Evolutionary conservation across 2,113 vertebrate species (phyloP).

Genomic region (Hydrolagus affinis): DNA sequence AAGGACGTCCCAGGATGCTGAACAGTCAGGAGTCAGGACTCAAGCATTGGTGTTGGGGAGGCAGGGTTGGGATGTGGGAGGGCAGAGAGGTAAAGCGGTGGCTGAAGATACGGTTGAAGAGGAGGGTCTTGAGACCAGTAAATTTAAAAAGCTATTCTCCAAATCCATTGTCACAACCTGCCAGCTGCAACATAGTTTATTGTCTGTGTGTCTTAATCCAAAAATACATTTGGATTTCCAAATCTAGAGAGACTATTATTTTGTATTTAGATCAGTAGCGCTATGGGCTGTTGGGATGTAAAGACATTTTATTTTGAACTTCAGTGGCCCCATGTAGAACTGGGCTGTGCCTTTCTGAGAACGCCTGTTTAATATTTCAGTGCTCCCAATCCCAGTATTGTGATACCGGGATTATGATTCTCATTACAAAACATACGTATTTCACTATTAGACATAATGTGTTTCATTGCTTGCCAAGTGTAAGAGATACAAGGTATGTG

Average conservation of each 20-base stretch:
- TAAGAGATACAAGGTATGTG: no score
- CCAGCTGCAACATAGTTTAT: background rate
- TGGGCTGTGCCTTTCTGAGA: no score
- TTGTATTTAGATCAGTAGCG: background rate
- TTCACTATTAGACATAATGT: background rate
- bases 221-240: background rate
- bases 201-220: background rate
- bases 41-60: no score
- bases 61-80: no score
- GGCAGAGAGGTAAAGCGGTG: no score
- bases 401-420: background rate
- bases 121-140: no score
- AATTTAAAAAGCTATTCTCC: background rate
- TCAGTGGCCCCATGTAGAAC: background rate
- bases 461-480: no score
- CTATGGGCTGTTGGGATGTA: background rate
- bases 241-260: background rate
- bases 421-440: background rate
- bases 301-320: background rate
- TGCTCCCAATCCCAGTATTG: background rate
- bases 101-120: no score
- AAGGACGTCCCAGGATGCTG: no score
- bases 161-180: background rate
- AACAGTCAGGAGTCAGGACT: no score
- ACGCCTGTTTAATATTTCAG: background rate